phyloP scores from a whole-genome alignment of 2,113 vertebrate genomes.

The Mirounga angustirostris region DNA sequence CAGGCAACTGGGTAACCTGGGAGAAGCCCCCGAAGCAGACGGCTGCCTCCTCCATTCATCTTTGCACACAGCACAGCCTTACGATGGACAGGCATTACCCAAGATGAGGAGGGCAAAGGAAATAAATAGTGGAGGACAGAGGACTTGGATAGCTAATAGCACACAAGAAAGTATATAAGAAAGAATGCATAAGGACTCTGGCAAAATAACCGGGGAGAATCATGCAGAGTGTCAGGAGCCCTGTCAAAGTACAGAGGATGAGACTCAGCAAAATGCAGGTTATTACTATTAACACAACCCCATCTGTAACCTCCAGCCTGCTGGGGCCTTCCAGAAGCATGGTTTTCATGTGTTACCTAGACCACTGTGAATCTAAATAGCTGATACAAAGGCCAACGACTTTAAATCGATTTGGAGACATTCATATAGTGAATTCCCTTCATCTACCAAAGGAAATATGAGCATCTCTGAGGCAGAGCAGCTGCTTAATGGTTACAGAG shows the following conservation, averaged over 20 bases:
- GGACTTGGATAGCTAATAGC: too few relatives aligned
- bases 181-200: neutral
- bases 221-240: neutral
- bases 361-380: conserved; percentile 27
- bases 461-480: conserved; percentile 66
- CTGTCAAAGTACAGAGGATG: neutral
- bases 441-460: conserved; percentile 57
- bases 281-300: neutral
- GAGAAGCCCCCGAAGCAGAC: neutral
- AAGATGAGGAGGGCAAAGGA: neutral
- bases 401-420: conserved; percentile 65
- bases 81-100: neutral
- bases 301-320: neutral
- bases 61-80: neutral
- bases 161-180: neutral
- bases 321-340: neutral
- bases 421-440: conserved; percentile 57
- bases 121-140: neutral
- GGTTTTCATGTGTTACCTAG: neutral
- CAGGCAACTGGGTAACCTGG: neutral
- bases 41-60: neutral
- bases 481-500: conserved; percentile 73
- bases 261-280: neutral
- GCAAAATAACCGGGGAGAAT: neutral
- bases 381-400: conserved; percentile 48